Percentiles rank a stretch among this genome's conserved stretches.
These are phyloP conservation scores for Planococcus citri DNA, from an alignment of 1,140 invertebrate genomes.

Conservation along the genomic window DNA sequence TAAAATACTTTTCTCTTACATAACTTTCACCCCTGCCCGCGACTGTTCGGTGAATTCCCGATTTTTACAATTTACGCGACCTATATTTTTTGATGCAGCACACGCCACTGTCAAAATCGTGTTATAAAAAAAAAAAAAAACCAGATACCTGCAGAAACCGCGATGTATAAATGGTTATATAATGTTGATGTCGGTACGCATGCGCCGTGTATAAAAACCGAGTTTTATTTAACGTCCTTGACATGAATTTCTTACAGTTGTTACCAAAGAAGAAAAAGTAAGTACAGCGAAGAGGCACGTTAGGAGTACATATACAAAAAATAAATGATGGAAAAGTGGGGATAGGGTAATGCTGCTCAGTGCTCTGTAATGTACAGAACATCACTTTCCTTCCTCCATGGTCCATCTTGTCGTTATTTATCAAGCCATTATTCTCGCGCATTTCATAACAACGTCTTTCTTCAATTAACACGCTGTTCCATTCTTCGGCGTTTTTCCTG, in stretches of 20 bases:
- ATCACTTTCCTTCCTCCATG: slow-evolving; percentile 17
- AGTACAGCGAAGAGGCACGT: neutral
- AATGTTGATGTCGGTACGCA: slow-evolving; percentile 7
- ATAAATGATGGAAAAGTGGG: neutral
- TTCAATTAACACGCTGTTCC: slow-evolving; percentile 16
- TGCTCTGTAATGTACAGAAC: neutral
- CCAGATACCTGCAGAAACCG: slow-evolving; percentile 15
- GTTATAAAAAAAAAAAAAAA: slow-evolving; percentile 11
- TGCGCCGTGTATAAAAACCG: slow-evolving; percentile 9
- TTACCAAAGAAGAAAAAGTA: slow-evolving; percentile 17
- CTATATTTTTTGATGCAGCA: slow-evolving; percentile 10
- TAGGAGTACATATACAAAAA: neutral
- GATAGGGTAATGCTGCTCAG: neutral
- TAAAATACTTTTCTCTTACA: neutral
- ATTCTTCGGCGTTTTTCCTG: slow-evolving; percentile 17
- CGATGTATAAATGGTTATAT: neutral
- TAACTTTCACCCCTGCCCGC: neutral
- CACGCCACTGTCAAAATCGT: slow-evolving; percentile 2
- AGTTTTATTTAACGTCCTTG: slow-evolving; percentile 18
- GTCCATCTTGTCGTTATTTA: slow-evolving; percentile 18
- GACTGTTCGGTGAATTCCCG: neutral
- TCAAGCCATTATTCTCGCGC: slow-evolving; percentile 1
- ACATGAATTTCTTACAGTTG: slow-evolving; percentile 1
- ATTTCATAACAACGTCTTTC: slow-evolving; percentile 17
- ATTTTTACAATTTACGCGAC: slow-evolving; percentile 14